A percentile compares a stretch with the other conserved stretches of the same genome.
Conservation (phyloP, 2,888 invertebrate genomes). For the Eupithecia abbreviata region DNA sequence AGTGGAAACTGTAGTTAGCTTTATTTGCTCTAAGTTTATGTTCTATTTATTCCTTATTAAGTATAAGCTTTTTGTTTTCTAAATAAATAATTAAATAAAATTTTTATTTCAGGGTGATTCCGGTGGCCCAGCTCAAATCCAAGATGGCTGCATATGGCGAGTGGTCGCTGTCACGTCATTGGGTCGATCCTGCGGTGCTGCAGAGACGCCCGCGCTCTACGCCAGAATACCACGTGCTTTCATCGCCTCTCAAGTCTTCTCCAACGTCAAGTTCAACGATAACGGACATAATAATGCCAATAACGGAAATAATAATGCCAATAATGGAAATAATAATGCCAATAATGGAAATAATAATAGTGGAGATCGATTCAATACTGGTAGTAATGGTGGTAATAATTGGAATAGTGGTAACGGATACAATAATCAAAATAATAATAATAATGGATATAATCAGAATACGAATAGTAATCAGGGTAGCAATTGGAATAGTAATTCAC, state of each 20-base stretch:
- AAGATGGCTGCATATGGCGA: conserved; percentile 73
- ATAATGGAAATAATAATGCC: conserved; percentile 21
- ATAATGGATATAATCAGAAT: conserved; percentile 14
- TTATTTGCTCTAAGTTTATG: no score
- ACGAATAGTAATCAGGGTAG: conserved; percentile 7
- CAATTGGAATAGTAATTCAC: conserved; percentile 15
- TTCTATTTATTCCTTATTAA: no score
- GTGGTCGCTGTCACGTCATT: conserved; percentile 73
- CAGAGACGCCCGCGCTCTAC: conserved; percentile 72
- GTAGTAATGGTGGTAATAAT: conserved; percentile 15
- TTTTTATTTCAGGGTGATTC: conserved; percentile 69
- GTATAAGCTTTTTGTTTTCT: no score
- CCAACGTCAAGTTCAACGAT: conserved; percentile 35
- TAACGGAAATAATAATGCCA: conserved; percentile 25
- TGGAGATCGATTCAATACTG: conserved; percentile 6
- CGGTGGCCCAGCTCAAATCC: conserved; percentile 74
- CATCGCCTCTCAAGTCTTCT: conserved; percentile 52
- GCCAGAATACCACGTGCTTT: conserved; percentile 59
- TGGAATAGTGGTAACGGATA: conserved; percentile 20
- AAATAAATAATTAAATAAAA: not conserved
- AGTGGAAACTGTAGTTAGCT: no score
- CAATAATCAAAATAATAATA: conserved; percentile 21
- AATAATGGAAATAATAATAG: conserved; percentile 19
- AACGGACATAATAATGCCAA: conserved; percentile 3
- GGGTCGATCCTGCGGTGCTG: conserved; percentile 72